Percentiles rank a stretch among this genome's conserved stretches.
These are phyloP conservation scores for Lochmaea crataegi DNA, from an alignment of 2,888 invertebrate species.

Conservation along the genomic window DNA sequence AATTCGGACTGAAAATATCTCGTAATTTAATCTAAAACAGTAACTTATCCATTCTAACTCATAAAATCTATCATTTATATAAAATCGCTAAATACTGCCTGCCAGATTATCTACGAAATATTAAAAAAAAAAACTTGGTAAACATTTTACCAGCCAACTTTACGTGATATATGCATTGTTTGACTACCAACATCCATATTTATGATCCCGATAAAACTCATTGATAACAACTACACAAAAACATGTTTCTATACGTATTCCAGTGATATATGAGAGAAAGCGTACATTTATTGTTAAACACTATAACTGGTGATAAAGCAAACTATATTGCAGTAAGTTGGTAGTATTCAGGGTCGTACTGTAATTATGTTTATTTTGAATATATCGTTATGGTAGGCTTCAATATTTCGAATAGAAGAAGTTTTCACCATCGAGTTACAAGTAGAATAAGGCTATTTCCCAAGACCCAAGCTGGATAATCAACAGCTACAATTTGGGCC, in stretches of 20 bases:
- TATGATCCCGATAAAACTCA: constrained; percentile 2
- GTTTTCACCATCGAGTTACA: too few relatives aligned
- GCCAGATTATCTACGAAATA: background rate
- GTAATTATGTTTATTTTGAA: too few relatives aligned
- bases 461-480: too few relatives aligned
- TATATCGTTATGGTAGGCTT: too few relatives aligned
- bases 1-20: too few relatives aligned
- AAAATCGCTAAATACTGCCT: background rate
- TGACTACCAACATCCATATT: background rate
- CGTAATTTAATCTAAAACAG: too few relatives aligned
- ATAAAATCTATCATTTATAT: background rate
- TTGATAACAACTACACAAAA: constrained; percentile 3
- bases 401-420: too few relatives aligned
- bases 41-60: too few relatives aligned
- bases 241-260: background rate
- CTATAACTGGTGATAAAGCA: background rate
- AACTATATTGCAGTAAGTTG: background rate
- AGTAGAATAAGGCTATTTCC: too few relatives aligned
- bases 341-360: background rate
- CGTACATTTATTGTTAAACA: constrained; percentile 1
- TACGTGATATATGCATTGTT: background rate
- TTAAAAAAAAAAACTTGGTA: background rate
- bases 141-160: background rate
- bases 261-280: background rate
- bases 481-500: too few relatives aligned